Evolutionary conservation across 2,113 vertebrate genomes (phyloP), one percentile per base, ranked within the genome.

Genomic region (Cranoglanis bouderius): DNA sequence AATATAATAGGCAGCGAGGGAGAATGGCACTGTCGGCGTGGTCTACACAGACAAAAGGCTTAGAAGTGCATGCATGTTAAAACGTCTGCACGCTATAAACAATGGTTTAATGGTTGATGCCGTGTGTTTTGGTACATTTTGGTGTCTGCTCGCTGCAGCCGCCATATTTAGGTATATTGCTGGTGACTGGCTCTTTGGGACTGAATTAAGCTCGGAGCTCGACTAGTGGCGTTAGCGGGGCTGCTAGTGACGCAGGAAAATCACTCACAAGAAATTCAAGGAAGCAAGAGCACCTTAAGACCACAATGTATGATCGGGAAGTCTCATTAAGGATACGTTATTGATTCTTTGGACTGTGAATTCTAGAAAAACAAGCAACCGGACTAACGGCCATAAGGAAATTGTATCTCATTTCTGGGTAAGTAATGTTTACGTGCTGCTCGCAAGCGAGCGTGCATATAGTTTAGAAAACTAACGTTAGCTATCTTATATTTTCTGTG

Each of bases 211-310:
- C 93, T 91, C 92, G 93, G 92, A 93, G 35, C 35, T 91, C 93
- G 94, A 92, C 93, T 92, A 93, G 94, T 93, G 90, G 94, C 82
- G 87, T 93, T 89, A 93, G 93, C 72, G 94, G 0, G 38, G 35
- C 38, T 81, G 94, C 94, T 94, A 96, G 96, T 97, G 96, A 97
- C 96, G 96, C 96, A 96, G 95, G 95, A 96, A 95, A 96, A 95
- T 96, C 96, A 96, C 94, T 95, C 95, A 91, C 91, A 91, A 87
- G 77, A 82, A 85, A 83, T 65, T 49, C 91, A 90, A 93, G 94
- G 93, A 93, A 94, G 67, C 90, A 88, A 93, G 92, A 93, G 89
- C 91, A 83, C 92, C 92, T 85, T 91, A 86, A 90, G 91, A 91
- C 84, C 21, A 24, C 10, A 0, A 43, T 43, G 32, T 40, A 46